Evolutionary conservation across 2,797 vertebrate species (phyloP).

Genomic region (Mastacembelus armatus): DNA sequence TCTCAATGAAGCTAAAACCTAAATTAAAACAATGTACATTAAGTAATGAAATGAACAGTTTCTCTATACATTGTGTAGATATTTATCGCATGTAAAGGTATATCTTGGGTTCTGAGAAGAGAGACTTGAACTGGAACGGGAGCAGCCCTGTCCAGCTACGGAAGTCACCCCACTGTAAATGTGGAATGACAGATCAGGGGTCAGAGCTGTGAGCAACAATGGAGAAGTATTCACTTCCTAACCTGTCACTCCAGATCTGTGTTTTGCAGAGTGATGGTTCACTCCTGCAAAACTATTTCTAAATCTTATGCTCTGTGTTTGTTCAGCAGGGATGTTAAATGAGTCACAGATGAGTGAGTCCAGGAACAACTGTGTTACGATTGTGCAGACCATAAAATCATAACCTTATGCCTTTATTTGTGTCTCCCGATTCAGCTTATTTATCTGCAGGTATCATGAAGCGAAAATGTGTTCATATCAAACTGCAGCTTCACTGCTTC

Average conservation of each 20-base stretch:
- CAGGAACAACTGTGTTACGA: constrained; percentile 19
- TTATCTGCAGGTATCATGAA: constrained; percentile 35
- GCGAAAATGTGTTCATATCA: constrained; percentile 42
- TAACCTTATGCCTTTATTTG: constrained; percentile 34
- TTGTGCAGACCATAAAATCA: constrained; percentile 14
- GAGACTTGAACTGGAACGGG: constrained; percentile 5
- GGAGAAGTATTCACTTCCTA: constrained; percentile 36
- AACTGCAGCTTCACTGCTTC: constrained; percentile 21
- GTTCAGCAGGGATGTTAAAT: constrained; percentile 37
- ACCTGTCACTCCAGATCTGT: constrained; percentile 54
- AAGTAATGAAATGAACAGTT: background rate
- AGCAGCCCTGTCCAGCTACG: constrained; percentile 17
- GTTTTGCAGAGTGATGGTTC: background rate
- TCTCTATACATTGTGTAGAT: background rate
- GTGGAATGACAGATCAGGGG: constrained; percentile 44
- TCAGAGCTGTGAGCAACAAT: constrained; percentile 31
- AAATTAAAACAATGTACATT: background rate
- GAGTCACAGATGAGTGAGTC: constrained; percentile 18
- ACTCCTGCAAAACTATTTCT: constrained; percentile 13
- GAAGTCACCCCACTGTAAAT: constrained; percentile 21
- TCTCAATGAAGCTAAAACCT: background rate
- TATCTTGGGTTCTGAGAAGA: background rate
- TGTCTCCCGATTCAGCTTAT: constrained; percentile 44
- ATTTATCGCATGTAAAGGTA: background rate
- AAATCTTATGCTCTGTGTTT: background rate